Base-by-base conservation (phyloP, 2,797 vertebrate genomes). In the Falco berigora region DNA sequence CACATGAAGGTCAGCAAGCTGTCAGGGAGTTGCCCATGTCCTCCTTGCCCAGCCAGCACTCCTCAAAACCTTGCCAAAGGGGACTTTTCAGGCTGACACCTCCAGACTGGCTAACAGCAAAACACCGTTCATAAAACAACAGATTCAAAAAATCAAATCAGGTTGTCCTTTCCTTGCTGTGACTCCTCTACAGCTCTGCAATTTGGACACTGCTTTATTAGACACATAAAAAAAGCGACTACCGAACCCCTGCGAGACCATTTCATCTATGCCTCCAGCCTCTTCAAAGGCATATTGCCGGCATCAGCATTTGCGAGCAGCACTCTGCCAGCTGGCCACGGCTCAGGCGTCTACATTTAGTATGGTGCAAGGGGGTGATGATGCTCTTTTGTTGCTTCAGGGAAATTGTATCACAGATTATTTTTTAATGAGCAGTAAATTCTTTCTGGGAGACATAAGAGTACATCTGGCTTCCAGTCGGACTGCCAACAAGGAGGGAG, bases 361-460 rank as follows among this genome's bases (percentile, higher is more conserved):
- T 62, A 20, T 55, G 44, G 63, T 72, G 91, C 84, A 92, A 92
- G 84, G 81, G 87, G 63, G 63, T 38, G 86, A 88, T n/a, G 93
- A 46, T 78, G 91, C 86, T 93, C 85, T 93, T 92, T 61, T 93
- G 92, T 95, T 91, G 82, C 92, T 94, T 78, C 90, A 86, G 62
- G 91, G 96, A 94, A 97, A 96, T 5, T 72, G 82, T 86, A 92
- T 59, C 94, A 76, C 9, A 47, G 94, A 97, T 94, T 85, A 88
- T 93, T 92, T 95, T 96, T 93, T 96, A 96, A 96, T 47, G 91
- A 94, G 90, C 69, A 53, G 27, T 86, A 91, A 90, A 89, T 96
- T 95, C 86, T 81, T 88, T 80, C 73, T 46, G 53, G 59, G 90
- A 95, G 85, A 85, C 81, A 86, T 25, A 23, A 91, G 86, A 94